These are phyloP conservation scores for Nibea albiflora DNA, from an alignment of 2,113 vertebrate genomes.

Conservation along the genomic window DNA sequence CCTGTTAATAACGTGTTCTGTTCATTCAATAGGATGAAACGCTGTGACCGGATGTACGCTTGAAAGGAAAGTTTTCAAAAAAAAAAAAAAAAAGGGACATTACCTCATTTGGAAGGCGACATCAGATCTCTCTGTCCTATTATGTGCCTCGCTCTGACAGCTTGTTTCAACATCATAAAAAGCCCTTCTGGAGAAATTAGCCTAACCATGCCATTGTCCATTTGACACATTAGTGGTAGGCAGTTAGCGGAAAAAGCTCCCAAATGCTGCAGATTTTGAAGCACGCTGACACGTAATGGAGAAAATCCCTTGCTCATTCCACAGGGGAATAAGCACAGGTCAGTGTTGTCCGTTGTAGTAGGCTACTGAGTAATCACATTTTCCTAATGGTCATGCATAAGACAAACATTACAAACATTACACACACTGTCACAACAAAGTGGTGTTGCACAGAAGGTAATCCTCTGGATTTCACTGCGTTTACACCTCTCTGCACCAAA, in stretches of 20 bases:
- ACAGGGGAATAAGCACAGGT: slow-evolving; percentile 54
- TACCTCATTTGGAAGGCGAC: slow-evolving; percentile 38
- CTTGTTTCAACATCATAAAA: slow-evolving; percentile 51
- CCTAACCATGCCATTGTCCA: slow-evolving; percentile 54
- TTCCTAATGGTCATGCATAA: slow-evolving; percentile 30
- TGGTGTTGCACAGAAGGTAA: not conserved
- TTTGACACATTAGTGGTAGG: slow-evolving; percentile 68
- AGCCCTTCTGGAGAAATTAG: slow-evolving; percentile 56
- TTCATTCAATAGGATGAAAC: slow-evolving; percentile 40
- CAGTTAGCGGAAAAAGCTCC: slow-evolving; percentile 58
- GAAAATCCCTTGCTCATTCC: slow-evolving; percentile 54
- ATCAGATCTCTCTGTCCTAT: slow-evolving; percentile 47
- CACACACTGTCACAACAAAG: not conserved
- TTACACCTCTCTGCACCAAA: slow-evolving; percentile 13
- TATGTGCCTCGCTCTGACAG: slow-evolving; percentile 59
- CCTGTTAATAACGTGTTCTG: slow-evolving; percentile 27
- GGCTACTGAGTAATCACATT: slow-evolving; percentile 46
- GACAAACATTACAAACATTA: slow-evolving; percentile 19
- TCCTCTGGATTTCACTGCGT: not conserved
- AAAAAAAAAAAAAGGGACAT: slow-evolving; percentile 13
- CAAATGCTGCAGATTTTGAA: slow-evolving; percentile 49
- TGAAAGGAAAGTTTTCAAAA: slow-evolving; percentile 38
- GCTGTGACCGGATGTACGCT: slow-evolving; percentile 23
- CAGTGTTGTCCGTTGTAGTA: slow-evolving; percentile 35
- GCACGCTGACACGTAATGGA: slow-evolving; percentile 45